Evolutionary conservation across 1,140 invertebrate genomes (phyloP), one percentile per base, ranked within the genome.

Genomic region (Melanaphis sacchari): DNA sequence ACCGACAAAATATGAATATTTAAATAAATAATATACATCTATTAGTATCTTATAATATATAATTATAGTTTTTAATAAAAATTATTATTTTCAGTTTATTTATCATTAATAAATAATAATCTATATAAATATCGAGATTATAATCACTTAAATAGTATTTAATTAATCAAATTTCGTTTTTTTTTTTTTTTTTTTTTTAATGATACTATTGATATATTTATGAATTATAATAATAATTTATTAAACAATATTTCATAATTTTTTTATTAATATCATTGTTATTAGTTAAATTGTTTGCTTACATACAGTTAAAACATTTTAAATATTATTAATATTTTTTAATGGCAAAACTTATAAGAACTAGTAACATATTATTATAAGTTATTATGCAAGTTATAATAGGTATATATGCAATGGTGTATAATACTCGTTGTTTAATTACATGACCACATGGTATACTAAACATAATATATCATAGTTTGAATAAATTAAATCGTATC

Each of bases 401-500:
- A 43, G 5, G 9, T 46, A 18, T 49, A 49, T 49, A 18, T 49
- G 18, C 46, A 49, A 15, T 49, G 15, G 46, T 49, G 11, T 49
- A 49, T 18, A 49, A 49, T 49, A 49, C 18, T 49, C 15, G 46
- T 49, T 49, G 46, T 18, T 49, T 49, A 49, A 49, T 49, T 49
- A 49, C 46, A 49, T 49, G 46, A 15, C 46, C 18, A 49, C 46
- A 49, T 18, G n/a, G 59, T 76, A 18, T n/a, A 76, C n/a, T n/a
- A 18, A 76, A n/a, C 38, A 85, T 26, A 26, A 85, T 26, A 26
- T 89, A 89, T 89, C 36, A 89, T 52, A 89, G 52, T 89, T 52
- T 38, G 38, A 59, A 90, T 38, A 36, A 41, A 90, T 4, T 24
- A 38, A 54, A 90, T 90, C 38, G 52, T 90, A 90, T 90, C 88